Evolutionary conservation across 2,797 vertebrate species (phyloP).

Genomic region (Gorsachius magnificus): DNA sequence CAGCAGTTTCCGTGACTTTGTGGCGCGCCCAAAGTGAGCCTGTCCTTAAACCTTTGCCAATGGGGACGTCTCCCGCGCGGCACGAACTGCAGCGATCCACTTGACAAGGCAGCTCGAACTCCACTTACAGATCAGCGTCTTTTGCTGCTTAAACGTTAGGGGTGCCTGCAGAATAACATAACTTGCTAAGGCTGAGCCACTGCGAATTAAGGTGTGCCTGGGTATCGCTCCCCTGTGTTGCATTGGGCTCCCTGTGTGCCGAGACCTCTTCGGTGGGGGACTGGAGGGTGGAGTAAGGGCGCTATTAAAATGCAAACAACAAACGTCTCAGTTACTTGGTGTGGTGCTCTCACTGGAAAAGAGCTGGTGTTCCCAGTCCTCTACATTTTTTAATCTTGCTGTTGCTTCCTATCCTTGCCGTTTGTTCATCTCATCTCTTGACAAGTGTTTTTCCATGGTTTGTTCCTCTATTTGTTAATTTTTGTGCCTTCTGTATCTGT

Average conservation of each 20-base stretch:
- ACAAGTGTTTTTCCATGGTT: background rate
- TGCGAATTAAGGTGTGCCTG: background rate
- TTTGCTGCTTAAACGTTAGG: background rate
- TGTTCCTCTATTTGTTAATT: background rate
- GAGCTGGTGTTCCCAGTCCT: background rate
- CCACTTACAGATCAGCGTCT: background rate
- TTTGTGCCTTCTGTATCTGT: fast-evolving
- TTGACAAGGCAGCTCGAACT: background rate
- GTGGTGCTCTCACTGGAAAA: background rate
- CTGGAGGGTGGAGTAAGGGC: background rate
- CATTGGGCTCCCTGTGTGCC: background rate
- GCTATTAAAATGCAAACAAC: background rate
- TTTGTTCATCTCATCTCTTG: background rate
- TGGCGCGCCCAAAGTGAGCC: background rate
- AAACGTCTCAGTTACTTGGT: background rate
- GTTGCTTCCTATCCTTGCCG: background rate
- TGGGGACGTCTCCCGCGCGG: background rate
- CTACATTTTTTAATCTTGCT: background rate
- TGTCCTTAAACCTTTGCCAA: background rate
- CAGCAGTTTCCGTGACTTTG: background rate
- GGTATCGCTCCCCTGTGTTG: background rate
- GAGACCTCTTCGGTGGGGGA: fast-evolving
- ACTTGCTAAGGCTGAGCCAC: background rate
- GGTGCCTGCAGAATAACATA: background rate
- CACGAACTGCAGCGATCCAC: fast-evolving